Evolutionary conservation across 2,797 vertebrate genomes (phyloP).

Genomic region (Vipera latastei): DNA sequence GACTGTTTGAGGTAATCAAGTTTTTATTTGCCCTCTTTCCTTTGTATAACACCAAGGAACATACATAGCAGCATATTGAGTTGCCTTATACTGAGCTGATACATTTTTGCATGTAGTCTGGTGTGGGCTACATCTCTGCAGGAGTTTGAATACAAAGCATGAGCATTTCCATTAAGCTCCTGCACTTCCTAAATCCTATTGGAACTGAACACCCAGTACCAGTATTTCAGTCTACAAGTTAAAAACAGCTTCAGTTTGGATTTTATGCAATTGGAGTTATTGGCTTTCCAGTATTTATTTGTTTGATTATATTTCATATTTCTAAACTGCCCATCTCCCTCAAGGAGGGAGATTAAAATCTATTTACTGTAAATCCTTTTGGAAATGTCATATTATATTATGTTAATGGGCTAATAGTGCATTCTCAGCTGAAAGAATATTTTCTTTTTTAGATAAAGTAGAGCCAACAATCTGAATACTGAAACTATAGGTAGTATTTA

Average conservation of each 20-base stretch:
- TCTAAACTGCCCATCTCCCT: background rate
- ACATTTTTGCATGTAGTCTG: too few species aligned
- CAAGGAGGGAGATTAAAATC: background rate
- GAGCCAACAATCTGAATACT: slow-evolving; percentile 16
- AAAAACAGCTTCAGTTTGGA: background rate
- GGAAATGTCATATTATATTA: slow-evolving; percentile 11
- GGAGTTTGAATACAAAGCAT: background rate
- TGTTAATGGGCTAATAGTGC: slow-evolving; percentile 18
- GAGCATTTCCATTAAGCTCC: background rate
- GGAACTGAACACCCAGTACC: background rate
- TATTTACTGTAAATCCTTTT: background rate
- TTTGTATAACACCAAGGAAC: background rate
- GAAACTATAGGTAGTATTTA: slow-evolving; percentile 44
- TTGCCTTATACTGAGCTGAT: background rate
- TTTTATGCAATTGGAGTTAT: background rate
- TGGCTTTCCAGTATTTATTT: background rate
- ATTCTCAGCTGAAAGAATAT: slow-evolving; percentile 23
- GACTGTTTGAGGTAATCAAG: background rate
- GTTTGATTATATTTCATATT: background rate
- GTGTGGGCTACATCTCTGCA: background rate
- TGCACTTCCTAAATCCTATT: background rate
- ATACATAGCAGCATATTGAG: background rate
- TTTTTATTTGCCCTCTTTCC: background rate
- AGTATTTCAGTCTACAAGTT: background rate
- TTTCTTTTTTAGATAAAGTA: slow-evolving; percentile 47